phyloP scores from a whole-genome alignment of 2,113 vertebrate genomes.

The Pitta sordida region DNA sequence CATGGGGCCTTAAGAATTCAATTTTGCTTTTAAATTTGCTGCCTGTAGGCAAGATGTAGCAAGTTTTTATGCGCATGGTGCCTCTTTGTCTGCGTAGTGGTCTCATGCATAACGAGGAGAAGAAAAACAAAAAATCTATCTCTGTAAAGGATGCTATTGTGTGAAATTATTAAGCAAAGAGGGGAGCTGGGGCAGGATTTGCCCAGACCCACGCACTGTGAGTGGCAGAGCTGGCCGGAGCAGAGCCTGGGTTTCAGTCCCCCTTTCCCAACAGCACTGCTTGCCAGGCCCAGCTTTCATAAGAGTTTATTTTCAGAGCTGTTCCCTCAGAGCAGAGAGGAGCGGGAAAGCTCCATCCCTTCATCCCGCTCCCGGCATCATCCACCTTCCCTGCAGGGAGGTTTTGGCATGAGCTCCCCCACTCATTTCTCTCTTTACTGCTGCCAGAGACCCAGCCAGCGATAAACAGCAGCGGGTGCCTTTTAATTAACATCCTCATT shows the following conservation, averaged over 20 bases:
- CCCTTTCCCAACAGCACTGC: accelerated
- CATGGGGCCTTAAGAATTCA: slow-evolving; percentile 50
- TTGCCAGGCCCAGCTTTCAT: background rate
- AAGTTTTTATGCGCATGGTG: slow-evolving; percentile 57
- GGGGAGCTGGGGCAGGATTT: background rate
- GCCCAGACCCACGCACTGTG: background rate
- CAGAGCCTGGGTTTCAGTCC: background rate
- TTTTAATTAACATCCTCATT: slow-evolving; percentile 55
- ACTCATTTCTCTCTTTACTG: background rate
- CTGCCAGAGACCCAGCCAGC: slow-evolving; percentile 37
- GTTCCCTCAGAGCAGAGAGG: background rate
- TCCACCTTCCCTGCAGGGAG: slow-evolving; percentile 34
- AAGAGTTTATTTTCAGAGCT: background rate
- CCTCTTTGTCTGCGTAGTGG: slow-evolving; percentile 64
- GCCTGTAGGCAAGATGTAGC: slow-evolving; percentile 64
- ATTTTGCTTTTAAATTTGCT: slow-evolving; percentile 63
- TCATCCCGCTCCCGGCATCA: background rate
- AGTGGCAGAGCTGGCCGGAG: background rate
- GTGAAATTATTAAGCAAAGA: slow-evolving; percentile 10
- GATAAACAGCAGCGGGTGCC: slow-evolving; percentile 49
- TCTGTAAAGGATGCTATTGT: slow-evolving; percentile 39
- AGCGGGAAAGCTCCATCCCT: background rate
- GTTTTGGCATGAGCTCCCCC: background rate
- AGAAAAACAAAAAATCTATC: slow-evolving; percentile 5
- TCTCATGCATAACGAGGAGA: slow-evolving; percentile 25